Evolutionary conservation across 35 echinoderm and acorn worm genomes (phyloP).

Genomic region (Ophiothrix spiculata): DNA sequence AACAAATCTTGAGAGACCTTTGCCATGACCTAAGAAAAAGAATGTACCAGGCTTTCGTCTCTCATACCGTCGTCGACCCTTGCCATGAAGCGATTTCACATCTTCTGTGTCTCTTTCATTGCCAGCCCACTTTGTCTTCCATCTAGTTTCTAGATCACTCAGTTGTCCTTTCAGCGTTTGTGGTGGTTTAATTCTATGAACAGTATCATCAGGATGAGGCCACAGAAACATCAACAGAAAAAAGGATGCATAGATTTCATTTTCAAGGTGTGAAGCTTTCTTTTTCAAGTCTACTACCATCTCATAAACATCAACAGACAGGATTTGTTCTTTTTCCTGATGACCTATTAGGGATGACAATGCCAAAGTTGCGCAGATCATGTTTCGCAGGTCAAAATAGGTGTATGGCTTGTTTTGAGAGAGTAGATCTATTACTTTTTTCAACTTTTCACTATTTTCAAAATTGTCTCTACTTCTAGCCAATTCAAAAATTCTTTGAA

Average conservation of each 20-base stretch:
- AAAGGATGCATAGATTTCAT: neutral
- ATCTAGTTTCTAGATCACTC: neutral
- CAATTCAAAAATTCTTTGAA: slow-evolving; percentile 23
- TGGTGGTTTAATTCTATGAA: neutral
- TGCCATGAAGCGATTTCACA: too few relatives aligned
- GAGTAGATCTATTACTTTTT: neutral
- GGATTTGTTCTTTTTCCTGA: neutral
- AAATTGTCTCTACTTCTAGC: neutral
- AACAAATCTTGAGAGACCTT: neutral
- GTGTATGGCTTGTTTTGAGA: neutral
- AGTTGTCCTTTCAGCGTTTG: too few relatives aligned
- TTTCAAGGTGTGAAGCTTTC: neutral
- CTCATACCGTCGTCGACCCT: too few relatives aligned
- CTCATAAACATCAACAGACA: slow-evolving; percentile 5
- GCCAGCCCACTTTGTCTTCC: neutral
- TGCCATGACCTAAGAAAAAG: slow-evolving; percentile 34
- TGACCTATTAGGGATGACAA: neutral
- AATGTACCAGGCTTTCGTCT: neutral
- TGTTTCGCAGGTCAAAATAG: neutral
- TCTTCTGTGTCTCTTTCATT: too few relatives aligned
- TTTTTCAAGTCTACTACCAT: neutral
- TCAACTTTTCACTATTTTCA: neutral
- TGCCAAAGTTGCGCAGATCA: neutral
- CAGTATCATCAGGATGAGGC: neutral
- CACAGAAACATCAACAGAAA: slow-evolving; percentile 39